Base-by-base conservation (phyloP, 2,113 vertebrate genomes). In the Coturnix japonica region DNA sequence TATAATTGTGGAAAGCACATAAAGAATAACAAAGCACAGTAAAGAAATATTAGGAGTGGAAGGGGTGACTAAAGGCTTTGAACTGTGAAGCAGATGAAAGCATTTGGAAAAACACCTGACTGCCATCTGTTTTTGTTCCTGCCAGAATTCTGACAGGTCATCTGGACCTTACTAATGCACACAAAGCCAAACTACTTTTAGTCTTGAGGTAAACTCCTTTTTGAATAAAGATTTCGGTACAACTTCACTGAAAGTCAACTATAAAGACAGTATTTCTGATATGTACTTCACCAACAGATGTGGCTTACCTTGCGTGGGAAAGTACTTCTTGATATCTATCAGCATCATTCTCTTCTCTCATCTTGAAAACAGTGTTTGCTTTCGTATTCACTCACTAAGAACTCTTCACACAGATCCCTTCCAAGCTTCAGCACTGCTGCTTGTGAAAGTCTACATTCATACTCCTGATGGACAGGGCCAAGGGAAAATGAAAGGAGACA, bases 121-220 rank as follows among this genome's bases (percentile, higher is more conserved):
- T 70, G 65, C 11, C 35, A 4, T 63, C 69, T 71, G 12, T 71
- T 94, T 80, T 60, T 76, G 3, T 90, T 85, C 75, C 80, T 86
- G 46, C 56, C 28, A 59, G 51, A 74, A 64, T 85, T 83, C 71
- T 95, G 86, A 37, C 91, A 94, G 92, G 92, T 95, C 92, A 93
- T 39, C 43, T 59, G 66, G 69, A 85, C 64, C 76, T 91, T 70
- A 31, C 7, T 77, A 51, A 41, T 81, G 46, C 72, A 57, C 72
- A 53, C 14, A 82, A 51, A 85, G 9, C 6, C 6, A 46, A 53
- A 64, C 78, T 81, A 77, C 22, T 78, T 67, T 30, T 35, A 78
- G 66, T 53, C 11, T 28, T 60, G 53, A 87, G 56, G 43, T 59
- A 91, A 92, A 65, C 18, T 74, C 23, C 17, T 12, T 79, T 83